Conservation (phyloP, 2,113 vertebrate genomes). For the Galeopterus variegatus region DNA sequence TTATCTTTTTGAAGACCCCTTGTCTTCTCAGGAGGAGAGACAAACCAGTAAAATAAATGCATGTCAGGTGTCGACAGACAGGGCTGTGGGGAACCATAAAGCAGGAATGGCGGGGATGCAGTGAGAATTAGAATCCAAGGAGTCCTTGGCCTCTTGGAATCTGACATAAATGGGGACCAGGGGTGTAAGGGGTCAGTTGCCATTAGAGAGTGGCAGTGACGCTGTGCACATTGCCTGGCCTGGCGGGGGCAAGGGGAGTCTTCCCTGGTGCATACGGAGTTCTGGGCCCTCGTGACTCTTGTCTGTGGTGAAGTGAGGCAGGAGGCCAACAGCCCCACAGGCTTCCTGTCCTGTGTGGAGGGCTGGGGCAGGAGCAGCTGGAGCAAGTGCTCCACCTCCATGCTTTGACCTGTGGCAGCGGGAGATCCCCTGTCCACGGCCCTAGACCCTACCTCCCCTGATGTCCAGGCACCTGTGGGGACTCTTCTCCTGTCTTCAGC, state of each 20-base stretch:
- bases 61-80: no score
- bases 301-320: neutral
- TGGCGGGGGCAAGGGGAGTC: no score
- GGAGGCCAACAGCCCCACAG: neutral
- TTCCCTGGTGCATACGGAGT: neutral
- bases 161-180: neutral
- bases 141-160: no score
- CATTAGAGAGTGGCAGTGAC: neutral
- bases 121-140: neutral
- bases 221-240: fast-evolving
- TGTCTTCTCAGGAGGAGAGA: fast-evolving
- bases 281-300: neutral
- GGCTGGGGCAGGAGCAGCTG: neutral
- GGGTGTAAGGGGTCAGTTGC: neutral
- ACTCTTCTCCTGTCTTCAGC: neutral
- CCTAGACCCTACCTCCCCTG: neutral
- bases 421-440: no score
- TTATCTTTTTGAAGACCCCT: no score
- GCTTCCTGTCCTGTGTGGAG: neutral
- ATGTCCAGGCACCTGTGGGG: neutral
- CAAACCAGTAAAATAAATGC: neutral
- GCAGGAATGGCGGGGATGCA: neutral
- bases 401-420: no score
- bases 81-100: fast-evolving
- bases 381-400: neutral